phyloP scores from a whole-genome alignment of 2,888 invertebrate genomes.

The Cistogaster globosa region DNA sequence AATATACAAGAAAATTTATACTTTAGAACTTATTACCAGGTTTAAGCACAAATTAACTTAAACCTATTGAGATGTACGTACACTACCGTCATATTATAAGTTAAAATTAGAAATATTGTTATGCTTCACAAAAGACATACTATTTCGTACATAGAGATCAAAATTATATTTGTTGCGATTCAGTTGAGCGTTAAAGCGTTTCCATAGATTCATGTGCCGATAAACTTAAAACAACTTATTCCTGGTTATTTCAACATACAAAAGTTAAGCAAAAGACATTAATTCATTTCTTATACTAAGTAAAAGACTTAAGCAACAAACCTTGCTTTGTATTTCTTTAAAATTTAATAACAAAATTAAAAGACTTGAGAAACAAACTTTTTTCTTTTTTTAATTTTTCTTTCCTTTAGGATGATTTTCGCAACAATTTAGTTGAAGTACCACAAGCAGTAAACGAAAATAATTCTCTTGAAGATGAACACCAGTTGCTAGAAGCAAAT shows the following conservation, averaged over 20 bases:
- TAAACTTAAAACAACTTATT: not conserved
- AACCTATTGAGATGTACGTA: no score
- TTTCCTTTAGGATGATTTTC: constrained; percentile 77
- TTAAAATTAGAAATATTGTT: no score
- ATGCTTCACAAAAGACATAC: no score
- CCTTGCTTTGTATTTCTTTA: not conserved
- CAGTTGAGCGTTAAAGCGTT: no score
- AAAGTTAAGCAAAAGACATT: constrained; percentile 3
- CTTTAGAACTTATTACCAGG: no score
- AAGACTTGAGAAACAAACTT: constrained; percentile 45
- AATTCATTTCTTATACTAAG: not conserved
- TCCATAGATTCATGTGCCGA: not conserved
- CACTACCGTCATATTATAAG: no score
- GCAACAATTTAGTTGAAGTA: constrained; percentile 76
- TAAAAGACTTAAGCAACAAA: constrained; percentile 44
- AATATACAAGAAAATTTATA: no score
- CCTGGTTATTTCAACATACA: not conserved
- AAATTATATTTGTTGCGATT: no score
- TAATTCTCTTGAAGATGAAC: constrained; percentile 70
- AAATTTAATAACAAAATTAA: not conserved
- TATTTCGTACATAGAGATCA: no score
- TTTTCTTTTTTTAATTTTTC: constrained; percentile 14
- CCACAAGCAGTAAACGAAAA: constrained; percentile 42
- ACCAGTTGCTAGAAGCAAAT: constrained; percentile 65
- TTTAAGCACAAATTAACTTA: no score